Conservation (phyloP, 2,113 vertebrate species). For the Sapajus apella region DNA sequence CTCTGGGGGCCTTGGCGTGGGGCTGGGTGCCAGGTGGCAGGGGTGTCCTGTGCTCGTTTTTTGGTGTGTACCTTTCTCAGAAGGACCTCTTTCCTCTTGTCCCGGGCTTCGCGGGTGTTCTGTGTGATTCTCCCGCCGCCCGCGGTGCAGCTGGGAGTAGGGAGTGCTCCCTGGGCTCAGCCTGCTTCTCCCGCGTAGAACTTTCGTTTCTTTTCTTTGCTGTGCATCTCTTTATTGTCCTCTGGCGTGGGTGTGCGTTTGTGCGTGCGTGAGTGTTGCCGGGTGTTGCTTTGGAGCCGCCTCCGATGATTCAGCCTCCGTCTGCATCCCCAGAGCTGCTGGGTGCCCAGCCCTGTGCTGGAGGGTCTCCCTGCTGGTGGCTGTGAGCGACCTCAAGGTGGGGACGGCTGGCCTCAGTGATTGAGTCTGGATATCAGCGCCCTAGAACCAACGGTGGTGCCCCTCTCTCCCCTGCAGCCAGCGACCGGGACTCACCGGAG, state of each 20-base stretch:
- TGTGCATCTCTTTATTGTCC: not conserved
- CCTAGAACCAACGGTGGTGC: not conserved
- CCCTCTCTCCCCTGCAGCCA: conserved; percentile 80
- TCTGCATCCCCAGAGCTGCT: accelerated
- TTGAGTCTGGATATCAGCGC: not conserved
- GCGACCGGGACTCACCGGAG: conserved; percentile 90
- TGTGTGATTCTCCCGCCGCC: accelerated
- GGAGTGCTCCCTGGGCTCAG: not conserved
- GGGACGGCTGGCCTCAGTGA: not conserved
- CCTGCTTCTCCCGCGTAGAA: not conserved
- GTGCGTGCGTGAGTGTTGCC: accelerated
- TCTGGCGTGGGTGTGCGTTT: not conserved
- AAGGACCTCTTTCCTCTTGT: not conserved
- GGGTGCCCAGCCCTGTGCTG: accelerated
- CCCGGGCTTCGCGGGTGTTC: accelerated
- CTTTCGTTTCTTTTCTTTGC: not conserved
- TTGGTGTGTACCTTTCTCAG: accelerated
- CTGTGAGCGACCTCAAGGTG: not conserved
- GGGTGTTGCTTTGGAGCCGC: not conserved
- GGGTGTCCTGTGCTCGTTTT: not conserved
- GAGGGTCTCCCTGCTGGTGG: not conserved
- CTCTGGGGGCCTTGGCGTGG: too few species aligned
- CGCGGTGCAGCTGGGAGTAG: not conserved
- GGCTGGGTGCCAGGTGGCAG: not conserved
- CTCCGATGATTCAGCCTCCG: not conserved